Percentiles rank a stretch among this genome's conserved stretches.
phyloP scores from a whole-genome alignment of 2,113 vertebrate species.

The Seriola aureovittata region DNA sequence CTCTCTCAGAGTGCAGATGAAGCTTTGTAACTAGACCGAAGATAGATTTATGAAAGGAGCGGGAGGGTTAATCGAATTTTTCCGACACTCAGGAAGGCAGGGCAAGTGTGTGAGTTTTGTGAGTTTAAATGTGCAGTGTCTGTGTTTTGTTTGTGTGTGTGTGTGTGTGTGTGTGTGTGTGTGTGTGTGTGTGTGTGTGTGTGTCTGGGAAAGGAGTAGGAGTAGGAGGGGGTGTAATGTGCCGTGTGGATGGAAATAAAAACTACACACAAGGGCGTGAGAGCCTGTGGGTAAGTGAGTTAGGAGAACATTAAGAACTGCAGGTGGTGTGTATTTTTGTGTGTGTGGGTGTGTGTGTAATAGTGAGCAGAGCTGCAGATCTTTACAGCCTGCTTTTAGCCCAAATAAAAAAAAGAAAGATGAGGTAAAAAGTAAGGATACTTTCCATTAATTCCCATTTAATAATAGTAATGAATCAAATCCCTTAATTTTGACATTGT shows the following conservation, averaged over 20 bases:
- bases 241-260: slow-evolving; percentile 53
- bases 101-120: slow-evolving; percentile 24
- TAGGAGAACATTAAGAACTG: slow-evolving; percentile 61
- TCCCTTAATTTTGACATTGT: too few relatives aligned
- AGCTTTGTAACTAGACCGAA: slow-evolving; percentile 58
- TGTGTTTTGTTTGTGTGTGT: slow-evolving; percentile 4
- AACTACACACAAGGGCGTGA: slow-evolving; percentile 44
- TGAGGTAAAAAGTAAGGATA: neutral
- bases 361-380: slow-evolving; percentile 4
- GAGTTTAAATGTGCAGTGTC: neutral
- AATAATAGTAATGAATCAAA: too few relatives aligned
- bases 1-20: slow-evolving; percentile 18
- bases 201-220: slow-evolving; percentile 1
- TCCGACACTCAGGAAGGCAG: slow-evolving; percentile 36
- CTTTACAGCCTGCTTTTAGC: slow-evolving; percentile 22
- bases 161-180: slow-evolving; percentile 28
- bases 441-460: neutral
- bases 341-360: slow-evolving; percentile 3
- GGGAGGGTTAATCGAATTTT: slow-evolving; percentile 51
- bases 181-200: slow-evolving; percentile 26
- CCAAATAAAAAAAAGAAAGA: neutral
- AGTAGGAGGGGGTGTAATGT: slow-evolving; percentile 38
- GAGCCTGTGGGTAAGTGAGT: slow-evolving; percentile 60
- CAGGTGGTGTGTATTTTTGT: slow-evolving; percentile 11
- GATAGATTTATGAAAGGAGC: slow-evolving; percentile 50